These are phyloP conservation scores for Pangasianodon hypophthalmus DNA, from an alignment of 2,113 vertebrate genomes.

Conservation along the genomic window DNA sequence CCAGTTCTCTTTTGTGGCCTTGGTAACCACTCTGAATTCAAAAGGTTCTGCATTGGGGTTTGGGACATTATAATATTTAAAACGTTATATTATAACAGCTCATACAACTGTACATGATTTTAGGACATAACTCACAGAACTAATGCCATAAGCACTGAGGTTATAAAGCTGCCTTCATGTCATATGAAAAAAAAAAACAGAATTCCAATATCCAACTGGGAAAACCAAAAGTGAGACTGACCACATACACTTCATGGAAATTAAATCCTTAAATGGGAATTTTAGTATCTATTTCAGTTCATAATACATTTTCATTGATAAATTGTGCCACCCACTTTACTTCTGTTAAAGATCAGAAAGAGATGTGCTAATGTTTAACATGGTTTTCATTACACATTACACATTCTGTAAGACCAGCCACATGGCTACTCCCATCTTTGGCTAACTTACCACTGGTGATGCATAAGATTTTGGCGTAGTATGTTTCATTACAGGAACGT, in stretches of 20 bases:
- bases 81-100: neutral
- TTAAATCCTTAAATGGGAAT: neutral
- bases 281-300: neutral
- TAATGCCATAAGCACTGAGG: neutral
- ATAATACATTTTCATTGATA: too few relatives aligned
- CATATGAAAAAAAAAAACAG: too few relatives aligned
- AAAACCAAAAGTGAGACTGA: neutral
- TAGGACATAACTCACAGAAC: neutral
- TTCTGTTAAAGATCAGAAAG: too few relatives aligned
- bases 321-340: too few relatives aligned
- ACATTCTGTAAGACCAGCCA: neutral
- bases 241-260: neutral
- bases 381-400: neutral
- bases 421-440: neutral
- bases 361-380: too few relatives aligned
- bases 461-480: conserved; percentile 81
- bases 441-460: conserved; percentile 77
- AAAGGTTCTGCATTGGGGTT: conserved; percentile 81
- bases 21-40: conserved; percentile 74
- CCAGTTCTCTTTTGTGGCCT: conserved; percentile 73
- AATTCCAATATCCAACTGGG: neutral
- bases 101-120: neutral
- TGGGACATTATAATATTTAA: neutral
- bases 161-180: neutral
- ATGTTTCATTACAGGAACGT: conserved; percentile 80